phyloP scores from a whole-genome alignment of 1,140 invertebrate genomes.

The Polyergus mexicanus region DNA sequence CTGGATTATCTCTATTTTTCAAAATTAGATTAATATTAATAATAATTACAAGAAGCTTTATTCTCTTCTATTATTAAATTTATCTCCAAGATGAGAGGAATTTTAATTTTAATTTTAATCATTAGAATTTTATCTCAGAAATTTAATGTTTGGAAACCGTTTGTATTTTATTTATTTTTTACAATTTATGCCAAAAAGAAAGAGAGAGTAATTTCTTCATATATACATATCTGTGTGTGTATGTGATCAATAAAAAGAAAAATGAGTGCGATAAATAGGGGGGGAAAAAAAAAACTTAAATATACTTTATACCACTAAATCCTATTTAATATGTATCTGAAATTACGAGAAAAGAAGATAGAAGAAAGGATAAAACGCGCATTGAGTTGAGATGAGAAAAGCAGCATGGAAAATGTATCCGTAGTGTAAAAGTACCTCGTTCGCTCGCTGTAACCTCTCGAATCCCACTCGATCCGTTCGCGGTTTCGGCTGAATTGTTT shows the following conservation, averaged over 20 bases:
- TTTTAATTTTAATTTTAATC: neutral
- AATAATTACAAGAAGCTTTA: neutral
- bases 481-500: slow-evolving; percentile 25
- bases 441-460: neutral
- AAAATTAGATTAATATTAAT: neutral
- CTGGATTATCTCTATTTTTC: neutral
- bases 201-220: neutral
- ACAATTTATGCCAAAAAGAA: neutral
- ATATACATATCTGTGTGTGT: neutral
- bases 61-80: neutral
- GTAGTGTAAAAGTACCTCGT: neutral
- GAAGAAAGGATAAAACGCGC: neutral
- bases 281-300: neutral
- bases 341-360: neutral
- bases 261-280: no score
- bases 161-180: neutral
- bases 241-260: no score
- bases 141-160: neutral
- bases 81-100: neutral
- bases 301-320: neutral
- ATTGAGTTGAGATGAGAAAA: neutral
- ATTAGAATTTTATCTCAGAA: neutral
- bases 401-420: neutral
- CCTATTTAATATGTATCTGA: neutral
- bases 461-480: neutral